A percentile compares a stretch with the other conserved stretches of the same genome.
Evolutionary conservation across 2,888 invertebrate genomes (phyloP).

Genomic region (Apoderus coryli): DNA sequence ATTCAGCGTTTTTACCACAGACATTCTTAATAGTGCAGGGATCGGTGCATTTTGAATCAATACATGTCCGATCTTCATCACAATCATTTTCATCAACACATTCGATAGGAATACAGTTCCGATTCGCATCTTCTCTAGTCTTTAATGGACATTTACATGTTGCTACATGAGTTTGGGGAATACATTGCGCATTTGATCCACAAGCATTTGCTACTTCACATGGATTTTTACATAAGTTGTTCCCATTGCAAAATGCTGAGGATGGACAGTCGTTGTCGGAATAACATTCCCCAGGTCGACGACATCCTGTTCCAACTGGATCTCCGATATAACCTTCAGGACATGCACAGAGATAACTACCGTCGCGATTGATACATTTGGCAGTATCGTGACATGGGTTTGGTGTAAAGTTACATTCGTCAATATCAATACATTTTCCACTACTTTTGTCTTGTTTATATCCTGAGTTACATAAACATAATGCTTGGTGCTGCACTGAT

Average conservation of each 20-base stretch:
- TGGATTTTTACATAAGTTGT: conserved; percentile 64
- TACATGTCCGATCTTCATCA: conserved; percentile 51
- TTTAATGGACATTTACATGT: conserved; percentile 61
- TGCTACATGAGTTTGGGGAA: conserved; percentile 51
- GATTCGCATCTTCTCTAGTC: conserved; percentile 60
- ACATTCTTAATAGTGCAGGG: conserved; percentile 69
- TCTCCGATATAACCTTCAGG: conserved; percentile 69
- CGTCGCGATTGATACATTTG: conserved; percentile 59
- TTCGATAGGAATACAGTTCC: conserved; percentile 58
- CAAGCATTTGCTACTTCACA: conserved; percentile 53
- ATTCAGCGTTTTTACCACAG: conserved; percentile 69
- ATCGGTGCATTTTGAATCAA: conserved; percentile 65
- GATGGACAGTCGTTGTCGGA: conserved; percentile 66
- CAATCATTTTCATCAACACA: conserved; percentile 71
- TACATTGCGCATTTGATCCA: conserved; percentile 62
- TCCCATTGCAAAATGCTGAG: conserved; percentile 58
- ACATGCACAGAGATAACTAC: conserved; percentile 65
- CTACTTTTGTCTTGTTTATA: conserved; percentile 42
- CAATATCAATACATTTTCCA: conserved; percentile 51
- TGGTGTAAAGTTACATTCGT: conserved; percentile 52
- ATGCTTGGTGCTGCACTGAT: conserved; percentile 52
- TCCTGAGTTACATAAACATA: conserved; percentile 63
- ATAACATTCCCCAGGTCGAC: conserved; percentile 69
- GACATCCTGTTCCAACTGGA: conserved; percentile 56
- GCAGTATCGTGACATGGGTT: conserved; percentile 70